Evolutionary conservation across 2,113 vertebrate species (phyloP).

Genomic region (Aythya baeri): DNA sequence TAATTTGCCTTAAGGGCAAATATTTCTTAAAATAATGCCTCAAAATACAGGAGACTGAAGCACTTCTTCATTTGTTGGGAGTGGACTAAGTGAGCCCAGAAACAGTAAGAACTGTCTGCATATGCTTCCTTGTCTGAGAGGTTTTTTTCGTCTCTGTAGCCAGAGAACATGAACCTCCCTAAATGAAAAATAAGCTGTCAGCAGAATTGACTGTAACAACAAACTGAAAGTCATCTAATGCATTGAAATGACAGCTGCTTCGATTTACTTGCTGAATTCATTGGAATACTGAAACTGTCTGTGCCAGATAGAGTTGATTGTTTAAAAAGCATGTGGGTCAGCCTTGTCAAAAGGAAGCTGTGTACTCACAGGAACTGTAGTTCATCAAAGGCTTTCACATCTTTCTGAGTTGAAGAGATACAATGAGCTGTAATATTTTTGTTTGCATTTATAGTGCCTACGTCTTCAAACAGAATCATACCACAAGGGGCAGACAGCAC

Average conservation of each 20-base stretch:
- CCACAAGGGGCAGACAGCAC: conserved; percentile 91
- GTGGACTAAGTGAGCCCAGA: background rate
- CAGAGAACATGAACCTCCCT: background rate
- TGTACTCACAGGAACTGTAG: background rate
- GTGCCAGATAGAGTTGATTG: background rate
- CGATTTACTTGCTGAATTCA: background rate
- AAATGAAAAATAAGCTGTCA: background rate
- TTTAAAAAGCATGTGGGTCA: background rate
- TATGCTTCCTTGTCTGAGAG: background rate
- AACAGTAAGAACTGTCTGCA: background rate
- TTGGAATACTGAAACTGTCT: background rate
- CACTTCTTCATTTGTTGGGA: background rate
- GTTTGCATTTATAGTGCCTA: conserved; percentile 42
- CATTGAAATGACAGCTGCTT: background rate
- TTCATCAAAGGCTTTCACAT: background rate
- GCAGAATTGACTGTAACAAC: background rate
- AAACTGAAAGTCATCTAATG: background rate
- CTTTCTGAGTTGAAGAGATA: background rate
- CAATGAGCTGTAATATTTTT: background rate
- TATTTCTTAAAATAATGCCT: background rate
- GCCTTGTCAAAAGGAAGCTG: background rate
- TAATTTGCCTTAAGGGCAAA: background rate
- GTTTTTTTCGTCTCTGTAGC: background rate
- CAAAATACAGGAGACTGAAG: background rate
- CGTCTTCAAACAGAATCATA: conserved; percentile 71